Base-by-base conservation (phyloP, 2,888 invertebrate genomes). In the Eupeodes latifasciatus region DNA sequence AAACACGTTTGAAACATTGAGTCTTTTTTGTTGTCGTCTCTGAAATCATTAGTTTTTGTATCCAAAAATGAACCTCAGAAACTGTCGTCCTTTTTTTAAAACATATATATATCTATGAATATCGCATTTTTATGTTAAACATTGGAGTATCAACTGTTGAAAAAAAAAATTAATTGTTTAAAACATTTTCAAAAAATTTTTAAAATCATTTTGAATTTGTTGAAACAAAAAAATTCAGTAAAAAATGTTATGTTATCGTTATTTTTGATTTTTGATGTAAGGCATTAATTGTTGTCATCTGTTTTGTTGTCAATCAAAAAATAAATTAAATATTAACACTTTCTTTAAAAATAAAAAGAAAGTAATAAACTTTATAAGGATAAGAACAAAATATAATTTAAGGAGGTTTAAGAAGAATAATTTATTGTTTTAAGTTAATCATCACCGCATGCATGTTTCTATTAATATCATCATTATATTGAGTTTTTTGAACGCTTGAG, bases 1-100 rank as follows among this genome's bases (percentile, higher is more conserved):
- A 93, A 93, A 93, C 93, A 93, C 91, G 93, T 93, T 93, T 93
- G 93, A 93, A 92, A 90, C 84, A 85, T 76, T 85, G 89, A 90
- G 71, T 72, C 75, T 81, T 34, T 72, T 61, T 40, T 49, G 74
- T 83, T 75, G 82, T 89, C 66, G 62, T 84, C 61, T 84, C 55
- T 84, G 53, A 78, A 74, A 84, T 81, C 77, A 75, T 80, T 47
- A 72, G 40, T 61, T 77, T 82, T 89, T 40, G 74, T 86, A 82
- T 66, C 77, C 64, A 67, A 27, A 27, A 85, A 80, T 86, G 83
- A 77, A 47, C 64, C 76, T 88, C 62, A 59, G 85, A 81, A 75
- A 71, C 69, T 79, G 72, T 81, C 76, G 85, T 89, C 79, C 62
- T 80, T 47, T 19, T 84, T 78, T 64, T 55, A 7, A 9, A 40